These are phyloP conservation scores for Philotrypesis tridentata DNA, from an alignment of 1,140 invertebrate genomes.

Conservation along the genomic window DNA sequence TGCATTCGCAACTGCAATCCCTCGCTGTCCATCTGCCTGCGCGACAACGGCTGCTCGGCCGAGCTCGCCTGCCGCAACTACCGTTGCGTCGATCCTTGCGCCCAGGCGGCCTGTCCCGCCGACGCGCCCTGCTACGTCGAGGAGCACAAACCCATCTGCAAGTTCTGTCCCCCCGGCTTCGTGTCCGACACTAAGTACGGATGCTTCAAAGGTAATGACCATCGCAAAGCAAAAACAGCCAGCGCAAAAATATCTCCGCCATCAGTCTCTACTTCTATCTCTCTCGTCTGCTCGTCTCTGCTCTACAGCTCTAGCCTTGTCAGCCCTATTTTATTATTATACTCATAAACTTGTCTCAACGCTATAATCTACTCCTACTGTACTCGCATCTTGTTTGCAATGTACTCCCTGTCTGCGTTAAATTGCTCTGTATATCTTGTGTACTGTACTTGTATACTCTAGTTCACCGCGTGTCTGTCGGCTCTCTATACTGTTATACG, in stretches of 20 bases:
- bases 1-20: slow-evolving; percentile 91
- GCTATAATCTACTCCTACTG: neutral
- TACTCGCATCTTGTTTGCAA: neutral
- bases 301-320: neutral
- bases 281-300: neutral
- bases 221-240: neutral
- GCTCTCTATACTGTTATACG: neutral
- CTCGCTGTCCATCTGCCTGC: slow-evolving; percentile 89
- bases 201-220: slow-evolving; percentile 92
- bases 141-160: slow-evolving; percentile 94
- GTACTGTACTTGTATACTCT: neutral
- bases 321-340: neutral
- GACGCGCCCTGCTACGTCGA: slow-evolving; percentile 91
- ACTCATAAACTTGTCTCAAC: neutral
- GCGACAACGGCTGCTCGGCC: slow-evolving; percentile 89
- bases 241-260: slow-evolving; percentile 12
- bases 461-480: neutral
- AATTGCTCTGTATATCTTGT: neutral
- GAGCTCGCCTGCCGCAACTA: slow-evolving; percentile 90
- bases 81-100: slow-evolving; percentile 92
- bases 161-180: slow-evolving; percentile 94
- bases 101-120: slow-evolving; percentile 83
- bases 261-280: slow-evolving; percentile 2
- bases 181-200: slow-evolving; percentile 90
- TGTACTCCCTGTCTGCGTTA: neutral